Base-by-base conservation (phyloP, 2,113 vertebrate species). In the Pseudolaguvia tuberculata region DNA sequence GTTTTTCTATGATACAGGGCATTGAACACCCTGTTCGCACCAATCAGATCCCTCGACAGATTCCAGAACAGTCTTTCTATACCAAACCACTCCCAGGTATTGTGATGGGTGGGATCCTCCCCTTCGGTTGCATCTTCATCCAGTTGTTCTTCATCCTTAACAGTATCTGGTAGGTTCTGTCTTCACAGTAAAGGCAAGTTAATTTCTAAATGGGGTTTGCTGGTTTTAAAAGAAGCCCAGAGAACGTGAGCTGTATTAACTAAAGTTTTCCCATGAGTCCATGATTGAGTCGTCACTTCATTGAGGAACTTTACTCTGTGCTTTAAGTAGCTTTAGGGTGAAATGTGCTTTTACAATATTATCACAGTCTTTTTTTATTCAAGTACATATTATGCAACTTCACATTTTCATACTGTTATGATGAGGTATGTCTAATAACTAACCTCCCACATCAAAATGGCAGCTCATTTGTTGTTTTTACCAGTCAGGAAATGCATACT, bases 101-200 rank as follows among this genome's bases (percentile, higher is more conserved):
- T 58, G 67, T 97, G 82, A 96, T 97, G 94, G 94, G 95, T 75
- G 94, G 94, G 17, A 96, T 97, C 87, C 86, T 98, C 21, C 94
- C 95, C 9, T 98, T 97, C 39, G 94, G 94, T 15, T 97, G 95
- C 78, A 96, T 98, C 81, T 98, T 97, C 74, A 98, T 98, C 85
- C 95, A 97, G 87, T 88, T 98, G 45, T 98, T 98, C 88, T 97
- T 98, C 85, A 97, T 97, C 84, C 92, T 97, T 48, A 98, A 97
- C 81, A 96, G 94, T 81, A 98, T 98, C 86, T 98, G 95, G 95
- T 98, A 84, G 88, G 91, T 83, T 20, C 15, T 23, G 17, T 75
- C n/a, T 4, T 51, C 8, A 47, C 8, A 27, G 18, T 52, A 23
- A 17, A n/a, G 11, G 23, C 4, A 4, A 17, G 55, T 58, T 27